Percentiles rank a stretch among this genome's conserved stretches.
phyloP scores from a whole-genome alignment of 2,888 invertebrate species.

The Andricus quercusramuli region DNA sequence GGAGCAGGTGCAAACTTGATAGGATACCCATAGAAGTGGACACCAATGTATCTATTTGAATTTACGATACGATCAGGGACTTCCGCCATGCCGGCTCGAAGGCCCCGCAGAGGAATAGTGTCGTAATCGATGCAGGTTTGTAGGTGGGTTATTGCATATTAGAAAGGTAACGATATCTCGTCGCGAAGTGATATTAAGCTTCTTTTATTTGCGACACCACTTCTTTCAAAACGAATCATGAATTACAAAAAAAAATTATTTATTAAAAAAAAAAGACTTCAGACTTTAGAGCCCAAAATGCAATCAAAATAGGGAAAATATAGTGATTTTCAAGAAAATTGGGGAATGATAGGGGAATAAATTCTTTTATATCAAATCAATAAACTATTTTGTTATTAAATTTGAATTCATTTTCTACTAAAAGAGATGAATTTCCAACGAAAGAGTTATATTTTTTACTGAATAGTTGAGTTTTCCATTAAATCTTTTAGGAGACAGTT shows the following conservation, averaged over 20 bases:
- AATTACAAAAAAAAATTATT: not conserved
- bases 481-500: too few relatives aligned
- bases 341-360: too few relatives aligned
- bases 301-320: too few relatives aligned
- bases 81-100: not conserved
- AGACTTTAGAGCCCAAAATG: too few relatives aligned
- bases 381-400: too few relatives aligned
- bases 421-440: too few relatives aligned
- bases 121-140: constrained; percentile 13
- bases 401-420: too few relatives aligned
- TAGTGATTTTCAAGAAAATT: too few relatives aligned
- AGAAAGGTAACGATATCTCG: constrained; percentile 37
- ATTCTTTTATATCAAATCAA: too few relatives aligned
- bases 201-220: constrained; percentile 13
- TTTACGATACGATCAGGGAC: constrained; percentile 25
- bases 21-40: constrained; percentile 42
- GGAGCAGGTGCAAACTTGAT: constrained; percentile 55
- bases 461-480: too few relatives aligned
- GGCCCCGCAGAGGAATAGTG: constrained; percentile 24
- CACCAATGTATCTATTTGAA: constrained; percentile 9
- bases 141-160: constrained; percentile 40
- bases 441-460: too few relatives aligned
- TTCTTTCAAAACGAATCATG: not conserved
- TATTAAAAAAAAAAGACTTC: too few relatives aligned
- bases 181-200: constrained; percentile 22